Percentiles rank a stretch among this genome's conserved stretches.
Conservation (phyloP, 2,888 invertebrate genomes). For the Lycaena phlaeas region DNA sequence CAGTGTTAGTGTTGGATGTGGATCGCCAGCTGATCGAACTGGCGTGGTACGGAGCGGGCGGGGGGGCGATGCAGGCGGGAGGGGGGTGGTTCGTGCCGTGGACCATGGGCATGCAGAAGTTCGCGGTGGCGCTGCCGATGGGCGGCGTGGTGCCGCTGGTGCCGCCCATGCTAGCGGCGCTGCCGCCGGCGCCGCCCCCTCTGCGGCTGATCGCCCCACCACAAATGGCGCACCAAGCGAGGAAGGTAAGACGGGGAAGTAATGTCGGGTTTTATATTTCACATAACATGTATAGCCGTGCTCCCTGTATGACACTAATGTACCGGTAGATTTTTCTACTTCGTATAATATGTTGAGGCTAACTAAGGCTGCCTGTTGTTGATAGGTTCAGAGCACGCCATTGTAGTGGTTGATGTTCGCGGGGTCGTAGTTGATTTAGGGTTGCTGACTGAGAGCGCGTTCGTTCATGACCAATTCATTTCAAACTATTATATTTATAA, state of each 20-base stretch:
- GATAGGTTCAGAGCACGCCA: too few relatives aligned
- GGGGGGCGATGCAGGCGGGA: slow-evolving; percentile 64
- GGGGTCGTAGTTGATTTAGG: too few relatives aligned
- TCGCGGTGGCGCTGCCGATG: slow-evolving; percentile 65
- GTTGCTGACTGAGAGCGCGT: too few relatives aligned
- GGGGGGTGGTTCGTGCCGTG: slow-evolving; percentile 65
- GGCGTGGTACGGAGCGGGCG: slow-evolving; percentile 67
- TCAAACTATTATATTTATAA: too few relatives aligned
- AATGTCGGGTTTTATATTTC: too few relatives aligned
- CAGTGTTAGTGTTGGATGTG: slow-evolving; percentile 48
- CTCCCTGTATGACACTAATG: too few relatives aligned
- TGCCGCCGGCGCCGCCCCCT: slow-evolving; percentile 54
- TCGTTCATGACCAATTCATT: too few relatives aligned
- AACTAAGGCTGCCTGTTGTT: too few relatives aligned
- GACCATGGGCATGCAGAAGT: slow-evolving; percentile 62
- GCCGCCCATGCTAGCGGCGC: slow-evolving; percentile 54
- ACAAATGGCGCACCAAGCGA: slow-evolving; percentile 37
- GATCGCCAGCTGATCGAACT: slow-evolving; percentile 57
- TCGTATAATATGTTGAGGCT: too few relatives aligned
- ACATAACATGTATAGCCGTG: too few relatives aligned
- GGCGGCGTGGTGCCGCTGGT: slow-evolving; percentile 59
- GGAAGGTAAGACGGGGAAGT: slow-evolving; percentile 42
- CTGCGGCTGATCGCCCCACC: slow-evolving; percentile 57
- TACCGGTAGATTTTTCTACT: too few relatives aligned
- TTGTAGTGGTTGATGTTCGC: too few relatives aligned